Evolutionary conservation across 2,888 invertebrate species (phyloP), one percentile per base, ranked within the genome.

Genomic region (Horisme vitalbata): DNA sequence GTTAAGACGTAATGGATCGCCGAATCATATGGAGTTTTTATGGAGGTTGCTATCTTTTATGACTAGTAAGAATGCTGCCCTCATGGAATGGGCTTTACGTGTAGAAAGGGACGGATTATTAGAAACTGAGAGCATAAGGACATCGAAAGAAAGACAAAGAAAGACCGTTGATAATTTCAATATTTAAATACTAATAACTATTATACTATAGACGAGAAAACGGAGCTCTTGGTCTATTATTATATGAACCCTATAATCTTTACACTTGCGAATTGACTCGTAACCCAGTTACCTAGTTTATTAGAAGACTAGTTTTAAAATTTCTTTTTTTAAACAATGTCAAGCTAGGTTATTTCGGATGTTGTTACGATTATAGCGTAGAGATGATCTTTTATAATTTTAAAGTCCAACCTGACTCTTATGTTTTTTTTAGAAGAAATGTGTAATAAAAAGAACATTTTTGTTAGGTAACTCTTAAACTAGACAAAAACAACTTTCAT

Each of bases 401-500:
- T 45, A 21, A 32, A 36, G 24, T 27, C 24, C 23, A 28, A 27
- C 32, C 13, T 27, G 27, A 38, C 38, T 32, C 13, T 26, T 31
- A 24, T 36, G 10, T n/a, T 23, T 11, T 35, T 30, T 11, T 24
- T 44, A 26, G 13, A 44, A 43, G 33, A 51, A 47, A 52, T 33
- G 39, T 45, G 35, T 31, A 36, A 43, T 44, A 52, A 32, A 46
- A 32, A 52, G 30, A 44, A 37, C 18, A 18, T 6, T 18, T 51
- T 54, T 45, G 52, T 57, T 59, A 62, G 50, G 52, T 65, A 63
- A 64, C 55, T 51, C 55, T 54, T 50, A 63, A 61, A 62, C 57
- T 64, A 68, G 68, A 69, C 63, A 61, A 67, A 64, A 65, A 72
- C 75, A 63, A 68, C 73, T 75, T 74, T 68, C 70, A 60, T 68